Conservation (phyloP, 2,113 vertebrate genomes). For the Progne subis region DNA sequence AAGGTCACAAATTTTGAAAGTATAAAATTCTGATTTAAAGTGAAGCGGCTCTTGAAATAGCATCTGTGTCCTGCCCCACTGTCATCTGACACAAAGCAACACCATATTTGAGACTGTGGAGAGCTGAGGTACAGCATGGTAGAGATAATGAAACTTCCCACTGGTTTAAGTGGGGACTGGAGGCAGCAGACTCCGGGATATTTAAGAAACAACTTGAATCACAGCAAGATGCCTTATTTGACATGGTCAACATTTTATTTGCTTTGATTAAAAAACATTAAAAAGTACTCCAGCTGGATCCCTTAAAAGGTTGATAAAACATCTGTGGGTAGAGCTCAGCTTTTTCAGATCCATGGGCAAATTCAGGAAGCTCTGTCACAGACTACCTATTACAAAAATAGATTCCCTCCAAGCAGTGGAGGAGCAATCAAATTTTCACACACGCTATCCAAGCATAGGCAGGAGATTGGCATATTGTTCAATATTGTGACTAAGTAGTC, state of each 20-base stretch:
- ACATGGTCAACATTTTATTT: neutral
- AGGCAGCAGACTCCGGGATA: neutral
- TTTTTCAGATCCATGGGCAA: neutral
- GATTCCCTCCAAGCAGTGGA: neutral
- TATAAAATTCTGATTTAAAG: neutral
- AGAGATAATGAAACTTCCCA: neutral
- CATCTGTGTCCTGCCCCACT: neutral
- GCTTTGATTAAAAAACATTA: neutral
- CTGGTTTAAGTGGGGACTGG: neutral
- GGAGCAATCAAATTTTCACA: neutral
- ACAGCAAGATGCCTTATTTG: neutral
- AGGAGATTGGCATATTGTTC: constrained; percentile 33
- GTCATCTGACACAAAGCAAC: neutral
- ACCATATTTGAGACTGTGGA: neutral
- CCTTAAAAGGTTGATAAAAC: neutral
- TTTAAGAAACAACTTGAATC: neutral
- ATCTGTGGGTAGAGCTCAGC: neutral
- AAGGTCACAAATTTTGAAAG: neutral
- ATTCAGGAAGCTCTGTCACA: neutral
- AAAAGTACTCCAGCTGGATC: neutral
- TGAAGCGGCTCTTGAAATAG: neutral
- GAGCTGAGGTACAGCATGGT: neutral
- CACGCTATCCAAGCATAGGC: neutral
- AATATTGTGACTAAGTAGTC: constrained; percentile 22
- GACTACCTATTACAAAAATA: neutral